Evolutionary conservation across 1,140 invertebrate genomes (phyloP).

Genomic region (Varroa destructor): DNA sequence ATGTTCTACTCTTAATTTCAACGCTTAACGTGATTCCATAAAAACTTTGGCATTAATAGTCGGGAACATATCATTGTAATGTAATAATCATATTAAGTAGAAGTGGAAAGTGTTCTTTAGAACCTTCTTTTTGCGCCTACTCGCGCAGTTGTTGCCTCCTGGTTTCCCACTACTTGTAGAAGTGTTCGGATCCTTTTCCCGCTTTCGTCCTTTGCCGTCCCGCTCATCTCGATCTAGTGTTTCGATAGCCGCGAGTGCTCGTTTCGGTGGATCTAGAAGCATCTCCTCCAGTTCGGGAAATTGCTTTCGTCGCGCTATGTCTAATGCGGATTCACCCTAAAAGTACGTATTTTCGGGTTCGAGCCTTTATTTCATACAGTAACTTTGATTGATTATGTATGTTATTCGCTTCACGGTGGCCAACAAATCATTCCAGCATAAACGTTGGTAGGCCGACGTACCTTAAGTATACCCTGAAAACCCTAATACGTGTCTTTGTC

Average conservation of each 20-base stretch:
- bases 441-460: too few relatives aligned
- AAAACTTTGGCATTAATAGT: too few relatives aligned
- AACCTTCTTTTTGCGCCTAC: constrained; percentile 37
- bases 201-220: constrained; percentile 42
- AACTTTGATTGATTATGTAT: neutral
- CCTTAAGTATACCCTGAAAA: too few relatives aligned
- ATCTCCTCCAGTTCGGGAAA: constrained; percentile 64
- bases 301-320: constrained; percentile 75
- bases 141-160: constrained; percentile 36
- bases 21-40: too few relatives aligned
- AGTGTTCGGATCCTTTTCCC: constrained; percentile 39
- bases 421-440: too few relatives aligned
- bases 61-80: too few relatives aligned
- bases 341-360: neutral
- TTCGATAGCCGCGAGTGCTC: neutral
- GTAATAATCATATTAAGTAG: too few relatives aligned
- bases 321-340: constrained; percentile 74
- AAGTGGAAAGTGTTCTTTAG: too few relatives aligned
- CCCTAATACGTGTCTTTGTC: too few relatives aligned
- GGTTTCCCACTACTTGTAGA: constrained; percentile 32
- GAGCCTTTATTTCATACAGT: neutral
- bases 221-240: too few relatives aligned
- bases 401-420: neutral
- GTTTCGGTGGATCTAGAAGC: constrained; percentile 50
- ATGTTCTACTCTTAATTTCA: too few relatives aligned